Base-by-base conservation (phyloP, 2,888 invertebrate genomes). In the Bellardia bayeri region DNA sequence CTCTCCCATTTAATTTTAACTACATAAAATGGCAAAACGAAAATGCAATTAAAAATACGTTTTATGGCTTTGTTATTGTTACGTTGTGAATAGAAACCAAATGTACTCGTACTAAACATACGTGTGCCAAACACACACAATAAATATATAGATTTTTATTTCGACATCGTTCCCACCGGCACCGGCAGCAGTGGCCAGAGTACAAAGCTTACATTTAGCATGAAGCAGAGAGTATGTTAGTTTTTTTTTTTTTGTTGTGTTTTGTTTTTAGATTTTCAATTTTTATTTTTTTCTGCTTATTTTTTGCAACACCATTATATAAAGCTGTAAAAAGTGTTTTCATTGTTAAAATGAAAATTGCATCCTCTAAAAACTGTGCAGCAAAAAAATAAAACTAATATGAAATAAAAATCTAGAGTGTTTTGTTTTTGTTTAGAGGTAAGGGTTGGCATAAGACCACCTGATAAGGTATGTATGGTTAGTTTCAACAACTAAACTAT, bases 41-140 rank as follows among this genome's bases (percentile, higher is more conserved):
- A 93, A 93, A 93, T 92, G 93, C 92, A 93, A 93, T 93, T 93
- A 93, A 93, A 93, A 93, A 90, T 92, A 92, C 92, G 91, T 93
- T 93, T 93, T 93, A 93, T 92, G 91, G 92, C 92, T 92, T 92
- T 92, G 91, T 87, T 85, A 87, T 87, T 88, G 87, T 88, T 85
- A 84, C 84, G 86, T 86, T 87, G 82, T 84, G 85, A 81, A 85
- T 80, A 82, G 79, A 83, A 82, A 79, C 74, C 78, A 68, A 76
- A 72, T 79, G 74, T 83, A 78, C 71, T 78, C n/a, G 40, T 66
- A 11, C 37, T 64, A 58, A 75, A 40, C 81, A 81, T 81, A 78
- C 78, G 82, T 72, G 76, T 76, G 75, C 72, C 78, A 78, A 66
- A 75, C 11, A 45, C 56, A 23, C 49, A 3, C 33, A 30, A 56